phyloP scores from a whole-genome alignment of 2,888 invertebrate species.

The Machimus rusticus region DNA sequence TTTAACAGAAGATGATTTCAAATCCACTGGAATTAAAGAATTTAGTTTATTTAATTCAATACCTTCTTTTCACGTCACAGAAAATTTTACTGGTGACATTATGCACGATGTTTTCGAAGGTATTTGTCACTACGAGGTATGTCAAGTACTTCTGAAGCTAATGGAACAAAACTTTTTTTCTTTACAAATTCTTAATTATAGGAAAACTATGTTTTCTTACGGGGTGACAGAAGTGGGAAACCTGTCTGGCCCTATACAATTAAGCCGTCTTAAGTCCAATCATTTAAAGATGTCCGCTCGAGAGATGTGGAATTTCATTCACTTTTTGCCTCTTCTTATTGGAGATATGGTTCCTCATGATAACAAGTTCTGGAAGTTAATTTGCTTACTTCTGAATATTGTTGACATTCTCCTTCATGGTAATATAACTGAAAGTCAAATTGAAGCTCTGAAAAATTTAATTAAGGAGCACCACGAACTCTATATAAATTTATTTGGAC shows the following conservation, averaged over 20 bases:
- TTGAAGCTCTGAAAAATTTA: too few relatives aligned
- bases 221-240: slow-evolving; percentile 25
- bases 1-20: background rate
- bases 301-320: slow-evolving; percentile 30
- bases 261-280: slow-evolving; percentile 3
- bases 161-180: background rate
- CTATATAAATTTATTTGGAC: too few relatives aligned
- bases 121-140: background rate
- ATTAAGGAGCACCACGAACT: too few relatives aligned
- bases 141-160: background rate
- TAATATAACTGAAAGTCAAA: too few relatives aligned
- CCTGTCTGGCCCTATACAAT: background rate
- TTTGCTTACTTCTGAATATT: background rate
- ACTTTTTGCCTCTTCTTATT: slow-evolving; percentile 30
- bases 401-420: background rate
- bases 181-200: background rate
- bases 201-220: slow-evolving; percentile 26
- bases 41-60: background rate
- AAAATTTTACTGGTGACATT: background rate
- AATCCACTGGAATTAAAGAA: background rate
- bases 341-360: slow-evolving; percentile 33
- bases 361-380: slow-evolving; percentile 25
- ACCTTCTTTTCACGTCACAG: background rate
- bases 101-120: slow-evolving; percentile 22
- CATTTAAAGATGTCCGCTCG: slow-evolving; percentile 36